These are phyloP conservation scores for Saguinus midas DNA, from an alignment of 2,113 vertebrate genomes.

Conservation along the genomic window DNA sequence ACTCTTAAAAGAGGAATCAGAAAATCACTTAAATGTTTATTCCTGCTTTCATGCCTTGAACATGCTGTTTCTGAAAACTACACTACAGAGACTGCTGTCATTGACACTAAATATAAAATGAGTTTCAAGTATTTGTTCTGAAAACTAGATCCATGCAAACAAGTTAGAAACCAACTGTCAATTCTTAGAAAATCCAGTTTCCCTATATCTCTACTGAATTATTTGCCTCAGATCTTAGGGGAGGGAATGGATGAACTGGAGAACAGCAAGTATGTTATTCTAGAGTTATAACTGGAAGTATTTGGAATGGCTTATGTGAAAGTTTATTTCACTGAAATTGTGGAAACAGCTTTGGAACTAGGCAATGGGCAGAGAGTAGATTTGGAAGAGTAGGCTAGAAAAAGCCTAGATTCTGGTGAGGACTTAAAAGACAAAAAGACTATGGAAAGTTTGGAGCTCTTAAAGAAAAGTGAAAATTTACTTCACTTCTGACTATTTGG, in stretches of 20 bases:
- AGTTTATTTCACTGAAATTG: no score
- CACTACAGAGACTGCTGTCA: not conserved
- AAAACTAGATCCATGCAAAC: not conserved
- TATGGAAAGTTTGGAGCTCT: no score
- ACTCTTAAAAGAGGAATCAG: not conserved
- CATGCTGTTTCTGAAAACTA: not conserved
- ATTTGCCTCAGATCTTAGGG: not conserved
- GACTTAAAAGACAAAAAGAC: no score
- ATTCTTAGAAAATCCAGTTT: not conserved
- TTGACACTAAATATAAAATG: not conserved
- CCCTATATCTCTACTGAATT: not conserved
- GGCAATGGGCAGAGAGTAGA: no score
- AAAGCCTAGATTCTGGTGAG: no score
- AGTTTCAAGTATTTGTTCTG: not conserved
- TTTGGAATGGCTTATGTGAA: slow-evolving; percentile 68
- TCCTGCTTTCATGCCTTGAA: not conserved
- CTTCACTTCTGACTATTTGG: slow-evolving; percentile 62
- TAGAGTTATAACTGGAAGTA: slow-evolving; percentile 36
- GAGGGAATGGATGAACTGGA: not conserved
- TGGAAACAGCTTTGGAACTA: no score
- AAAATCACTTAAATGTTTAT: not conserved
- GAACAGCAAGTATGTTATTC: not conserved
- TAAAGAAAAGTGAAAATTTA: slow-evolving; percentile 13
- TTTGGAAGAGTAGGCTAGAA: no score
- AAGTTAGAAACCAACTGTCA: not conserved